Evolutionary conservation across 2,888 invertebrate genomes (phyloP), one percentile per base, ranked within the genome.

Genomic region (Perizoma affinitatum): DNA sequence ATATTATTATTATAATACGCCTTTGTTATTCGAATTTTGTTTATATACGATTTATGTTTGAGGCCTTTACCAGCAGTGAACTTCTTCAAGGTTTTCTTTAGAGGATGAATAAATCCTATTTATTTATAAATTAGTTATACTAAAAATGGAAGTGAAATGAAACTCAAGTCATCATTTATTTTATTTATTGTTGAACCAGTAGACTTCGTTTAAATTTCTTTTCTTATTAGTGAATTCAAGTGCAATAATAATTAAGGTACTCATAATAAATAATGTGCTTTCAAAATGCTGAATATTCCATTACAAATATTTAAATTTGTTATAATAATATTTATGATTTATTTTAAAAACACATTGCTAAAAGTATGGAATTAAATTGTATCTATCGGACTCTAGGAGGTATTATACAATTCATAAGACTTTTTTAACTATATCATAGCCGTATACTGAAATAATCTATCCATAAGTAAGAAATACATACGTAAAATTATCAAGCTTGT

Each of bases 111-210:
- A 22, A 22, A 22, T 22, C 22, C 3, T 22, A 22, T 22, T n/a
- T 22, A 22, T 2, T 22, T 22, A 22, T 22, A 22, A 22, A 22
- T 22, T 22, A 22, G 22, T 22, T 2, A 22, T 22, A 11, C 9
- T 51, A 1, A 11, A 5, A 33, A 33, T n/a, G n/a, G 51, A 38
- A 22, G 11, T 7, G n/a, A 73, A 86, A 79, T 83, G 63, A 87
- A 86, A 86, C 73, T 61, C 74, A 67, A 72, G 56, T 76, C 69
- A 67, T 82, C 69, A 74, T 54, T 47, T 80, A 79, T 72, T 82
- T 81, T 80, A 84, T 89, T 89, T 87, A 89, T 88, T 88, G 82
- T 84, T 88, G 83, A 78, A 81, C 83, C 83, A 82, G 84, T 90
- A 88, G 88, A 85, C 73, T 84, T 83, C 76, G 78, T 83, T 78